These are phyloP conservation scores for Pteronotus mesoamericanus DNA, from an alignment of 2,797 vertebrate genomes.

Conservation along the genomic window DNA sequence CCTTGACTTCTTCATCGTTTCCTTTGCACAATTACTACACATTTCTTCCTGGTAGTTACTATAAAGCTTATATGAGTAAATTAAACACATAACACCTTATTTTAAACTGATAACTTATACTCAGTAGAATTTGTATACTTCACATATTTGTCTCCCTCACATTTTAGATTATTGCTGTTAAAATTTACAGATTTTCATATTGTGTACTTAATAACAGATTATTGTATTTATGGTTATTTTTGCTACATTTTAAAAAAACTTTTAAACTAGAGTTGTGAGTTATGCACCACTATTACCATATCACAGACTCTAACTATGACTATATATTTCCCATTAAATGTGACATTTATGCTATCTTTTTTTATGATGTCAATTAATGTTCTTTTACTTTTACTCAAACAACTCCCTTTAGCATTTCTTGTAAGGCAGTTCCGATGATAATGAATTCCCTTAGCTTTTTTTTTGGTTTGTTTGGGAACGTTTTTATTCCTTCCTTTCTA, in stretches of 20 bases:
- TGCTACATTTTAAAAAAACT: no score
- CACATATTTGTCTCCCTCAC: not conserved
- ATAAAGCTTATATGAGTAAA: not conserved
- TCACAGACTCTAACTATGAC: not conserved
- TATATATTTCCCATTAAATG: not conserved
- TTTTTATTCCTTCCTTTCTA: not conserved
- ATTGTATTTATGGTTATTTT: not conserved
- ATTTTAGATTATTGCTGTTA: not conserved
- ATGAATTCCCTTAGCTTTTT: not conserved
- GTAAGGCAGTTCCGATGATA: not conserved
- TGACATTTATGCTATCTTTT: not conserved
- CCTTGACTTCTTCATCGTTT: not conserved
- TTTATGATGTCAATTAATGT: not conserved
- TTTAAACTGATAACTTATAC: not conserved
- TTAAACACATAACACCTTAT: not conserved
- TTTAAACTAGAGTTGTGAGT: not conserved
- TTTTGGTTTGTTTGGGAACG: not conserved
- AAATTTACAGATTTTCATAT: not conserved
- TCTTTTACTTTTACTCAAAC: not conserved
- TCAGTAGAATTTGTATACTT: not conserved
- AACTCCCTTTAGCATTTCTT: not conserved
- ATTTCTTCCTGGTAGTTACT: not conserved
- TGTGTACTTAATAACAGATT: not conserved
- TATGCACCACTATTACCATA: not conserved
- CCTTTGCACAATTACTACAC: not conserved